Evolutionary conservation across 2,888 invertebrate genomes (phyloP).

Genomic region (Synergus itoensis): DNA sequence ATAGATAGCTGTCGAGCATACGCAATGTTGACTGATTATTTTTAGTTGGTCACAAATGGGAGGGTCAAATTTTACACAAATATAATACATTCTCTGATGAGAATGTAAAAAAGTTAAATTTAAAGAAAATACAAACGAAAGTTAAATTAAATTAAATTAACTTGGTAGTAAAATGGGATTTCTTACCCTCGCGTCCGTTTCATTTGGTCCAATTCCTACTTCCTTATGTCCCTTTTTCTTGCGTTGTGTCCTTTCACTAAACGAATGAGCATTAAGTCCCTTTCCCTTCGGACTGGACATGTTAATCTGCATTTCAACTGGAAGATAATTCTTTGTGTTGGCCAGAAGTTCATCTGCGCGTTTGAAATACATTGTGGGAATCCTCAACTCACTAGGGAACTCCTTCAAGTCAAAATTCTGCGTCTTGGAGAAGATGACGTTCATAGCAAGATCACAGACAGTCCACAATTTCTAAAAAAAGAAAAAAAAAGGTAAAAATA

Average conservation of each 20-base stretch:
- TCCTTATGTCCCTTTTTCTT: conserved; percentile 78
- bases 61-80: no score
- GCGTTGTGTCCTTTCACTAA: conserved; percentile 72
- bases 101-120: neutral
- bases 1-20: no score
- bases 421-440: conserved; percentile 92
- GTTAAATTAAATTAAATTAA: neutral
- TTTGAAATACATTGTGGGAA: conserved; percentile 95
- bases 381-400: conserved; percentile 90
- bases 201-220: conserved; percentile 80
- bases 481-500: neutral
- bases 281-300: conserved; percentile 77
- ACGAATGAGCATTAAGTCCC: conserved; percentile 57
- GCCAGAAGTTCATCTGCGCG: conserved; percentile 85
- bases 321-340: conserved; percentile 90
- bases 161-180: neutral
- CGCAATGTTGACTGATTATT: no score
- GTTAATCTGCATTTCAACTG: conserved; percentile 86
- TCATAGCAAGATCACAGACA: conserved; percentile 95
- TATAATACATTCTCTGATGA: no score
- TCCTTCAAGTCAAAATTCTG: conserved; percentile 94
- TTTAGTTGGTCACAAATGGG: no score
- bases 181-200: conserved; percentile 82
- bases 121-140: neutral
- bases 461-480: conserved; percentile 94